Conservation (phyloP, 1,140 invertebrate genomes). For the Leptoteleia sp. region DNA sequence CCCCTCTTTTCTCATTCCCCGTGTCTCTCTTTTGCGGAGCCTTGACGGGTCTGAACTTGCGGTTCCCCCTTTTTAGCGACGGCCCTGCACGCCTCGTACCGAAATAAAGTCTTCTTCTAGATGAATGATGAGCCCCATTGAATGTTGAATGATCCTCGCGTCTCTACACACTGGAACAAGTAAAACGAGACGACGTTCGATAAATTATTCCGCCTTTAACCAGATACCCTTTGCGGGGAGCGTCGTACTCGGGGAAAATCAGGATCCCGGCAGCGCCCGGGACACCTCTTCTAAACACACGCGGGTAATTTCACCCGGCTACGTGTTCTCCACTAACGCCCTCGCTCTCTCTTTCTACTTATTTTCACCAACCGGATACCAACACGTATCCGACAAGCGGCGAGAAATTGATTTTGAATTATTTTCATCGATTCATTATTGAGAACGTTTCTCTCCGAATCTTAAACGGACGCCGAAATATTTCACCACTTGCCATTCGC, state of each 20-base stretch:
- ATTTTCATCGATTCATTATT: slow-evolving; percentile 22
- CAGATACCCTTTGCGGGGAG: slow-evolving; percentile 62
- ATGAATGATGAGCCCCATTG: slow-evolving; percentile 71
- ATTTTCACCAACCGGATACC: slow-evolving; percentile 12
- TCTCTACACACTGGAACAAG: slow-evolving; percentile 64
- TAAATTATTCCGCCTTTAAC: slow-evolving; percentile 72
- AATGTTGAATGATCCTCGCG: slow-evolving; percentile 69
- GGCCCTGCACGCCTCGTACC: slow-evolving; percentile 36
- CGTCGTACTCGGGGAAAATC: slow-evolving; percentile 52
- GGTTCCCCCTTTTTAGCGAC: slow-evolving; percentile 46
- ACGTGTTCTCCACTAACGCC: neutral
- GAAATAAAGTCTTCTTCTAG: slow-evolving; percentile 68
- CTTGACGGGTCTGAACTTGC: too few relatives aligned
- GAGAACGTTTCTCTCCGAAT: slow-evolving; percentile 9
- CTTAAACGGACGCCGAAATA: too few relatives aligned
- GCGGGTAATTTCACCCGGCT: slow-evolving; percentile 20
- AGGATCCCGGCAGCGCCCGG: slow-evolving; percentile 36
- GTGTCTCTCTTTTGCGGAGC: too few relatives aligned
- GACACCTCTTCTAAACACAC: slow-evolving; percentile 44
- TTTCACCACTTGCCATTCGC: too few relatives aligned
- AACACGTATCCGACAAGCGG: neutral
- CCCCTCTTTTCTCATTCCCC: neutral
- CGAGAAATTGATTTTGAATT: slow-evolving; percentile 37
- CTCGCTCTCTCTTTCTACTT: too few relatives aligned
- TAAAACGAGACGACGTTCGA: slow-evolving; percentile 69